phyloP scores from a whole-genome alignment of 1,140 invertebrate genomes.

The Agraylea sexmaculata region DNA sequence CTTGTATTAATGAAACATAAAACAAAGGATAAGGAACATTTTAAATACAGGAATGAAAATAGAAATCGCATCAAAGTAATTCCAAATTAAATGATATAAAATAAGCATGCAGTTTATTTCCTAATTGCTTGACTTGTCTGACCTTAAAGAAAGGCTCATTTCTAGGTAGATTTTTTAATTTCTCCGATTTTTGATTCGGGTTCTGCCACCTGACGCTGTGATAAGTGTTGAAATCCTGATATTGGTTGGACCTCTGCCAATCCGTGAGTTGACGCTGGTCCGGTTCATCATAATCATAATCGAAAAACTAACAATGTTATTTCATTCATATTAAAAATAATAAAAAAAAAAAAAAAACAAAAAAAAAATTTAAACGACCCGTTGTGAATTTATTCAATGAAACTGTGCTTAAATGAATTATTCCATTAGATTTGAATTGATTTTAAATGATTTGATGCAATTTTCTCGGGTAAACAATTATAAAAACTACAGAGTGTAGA shows the following conservation, averaged over 20 bases:
- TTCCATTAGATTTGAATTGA: no score
- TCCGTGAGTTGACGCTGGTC: constrained; percentile 19
- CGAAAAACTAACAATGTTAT: constrained; percentile 10
- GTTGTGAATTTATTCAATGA: no score
- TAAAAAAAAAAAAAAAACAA: no score
- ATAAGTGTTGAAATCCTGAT: constrained; percentile 15
- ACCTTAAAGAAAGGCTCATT: constrained; percentile 20
- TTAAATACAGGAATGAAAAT: not conserved
- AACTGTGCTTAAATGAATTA: no score
- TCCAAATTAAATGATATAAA: no score
- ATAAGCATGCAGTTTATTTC: no score
- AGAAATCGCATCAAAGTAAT: not conserved
- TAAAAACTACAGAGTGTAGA: no score
- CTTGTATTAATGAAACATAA: not conserved
- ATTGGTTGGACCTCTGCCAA: constrained; percentile 13
- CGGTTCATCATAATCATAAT: constrained; percentile 17
- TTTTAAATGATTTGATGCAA: no score
- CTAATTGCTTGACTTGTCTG: no score
- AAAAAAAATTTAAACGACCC: no score
- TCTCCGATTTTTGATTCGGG: constrained; percentile 19
- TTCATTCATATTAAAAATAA: not conserved
- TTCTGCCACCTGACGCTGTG: constrained; percentile 16
- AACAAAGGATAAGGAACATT: constrained; percentile 1
- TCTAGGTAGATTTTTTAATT: constrained; percentile 18
- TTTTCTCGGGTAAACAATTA: no score